Percentiles rank a stretch among this genome's conserved stretches.
Evolutionary conservation across 2,888 invertebrate genomes (phyloP).

Genomic region (Synergus umbraculus): DNA sequence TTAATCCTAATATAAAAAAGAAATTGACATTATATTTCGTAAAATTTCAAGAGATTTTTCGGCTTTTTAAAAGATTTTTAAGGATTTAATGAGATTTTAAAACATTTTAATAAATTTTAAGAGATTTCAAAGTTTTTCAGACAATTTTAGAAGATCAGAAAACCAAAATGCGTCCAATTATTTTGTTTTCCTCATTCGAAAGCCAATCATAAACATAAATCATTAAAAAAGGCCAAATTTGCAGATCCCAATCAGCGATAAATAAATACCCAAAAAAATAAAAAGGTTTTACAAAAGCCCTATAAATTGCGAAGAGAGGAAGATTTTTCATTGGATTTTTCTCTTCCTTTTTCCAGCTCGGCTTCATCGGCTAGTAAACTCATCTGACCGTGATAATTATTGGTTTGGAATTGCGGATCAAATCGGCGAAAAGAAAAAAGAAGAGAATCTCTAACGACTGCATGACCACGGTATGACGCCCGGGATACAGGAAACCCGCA

Average conservation of each 20-base stretch:
- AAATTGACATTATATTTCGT: too few species aligned
- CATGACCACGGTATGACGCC: slow-evolving; percentile 39
- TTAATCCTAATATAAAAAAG: too few species aligned
- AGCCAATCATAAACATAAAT: too few species aligned
- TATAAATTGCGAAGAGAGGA: neutral
- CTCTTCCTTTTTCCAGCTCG: neutral
- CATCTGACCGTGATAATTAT: slow-evolving; percentile 59
- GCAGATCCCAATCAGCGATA: neutral
- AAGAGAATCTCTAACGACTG: slow-evolving; percentile 44
- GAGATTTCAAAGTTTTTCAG: too few species aligned
- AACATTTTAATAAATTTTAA: too few species aligned
- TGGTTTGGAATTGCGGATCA: slow-evolving; percentile 54
- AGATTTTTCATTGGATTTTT: neutral
- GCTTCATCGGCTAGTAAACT: slow-evolving; percentile 24
- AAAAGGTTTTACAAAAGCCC: neutral
- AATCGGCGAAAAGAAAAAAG: slow-evolving; percentile 43
- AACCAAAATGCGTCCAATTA: too few species aligned
- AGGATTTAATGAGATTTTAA: too few species aligned
- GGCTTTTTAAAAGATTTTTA: too few species aligned
- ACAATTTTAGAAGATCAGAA: too few species aligned
- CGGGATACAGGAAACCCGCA: slow-evolving; percentile 25
- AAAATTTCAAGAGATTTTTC: too few species aligned
- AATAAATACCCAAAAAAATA: neutral
- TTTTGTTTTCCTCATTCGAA: too few species aligned
- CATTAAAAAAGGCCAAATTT: neutral